phyloP scores from a whole-genome alignment of 2,888 invertebrate species.

The Nysson spinosus region DNA sequence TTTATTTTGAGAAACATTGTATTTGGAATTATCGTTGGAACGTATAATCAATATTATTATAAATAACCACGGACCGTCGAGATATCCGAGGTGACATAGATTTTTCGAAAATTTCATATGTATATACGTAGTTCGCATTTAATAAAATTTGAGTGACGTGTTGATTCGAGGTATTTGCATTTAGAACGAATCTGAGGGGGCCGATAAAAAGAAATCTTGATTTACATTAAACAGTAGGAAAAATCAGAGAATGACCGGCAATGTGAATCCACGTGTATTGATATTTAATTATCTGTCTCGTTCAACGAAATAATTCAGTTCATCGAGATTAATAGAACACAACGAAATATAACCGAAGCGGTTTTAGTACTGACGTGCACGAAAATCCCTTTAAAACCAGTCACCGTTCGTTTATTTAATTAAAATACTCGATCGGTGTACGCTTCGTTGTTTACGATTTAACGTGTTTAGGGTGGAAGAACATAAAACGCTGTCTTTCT shows the following conservation, averaged over 20 bases:
- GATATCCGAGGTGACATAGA: too few relatives aligned
- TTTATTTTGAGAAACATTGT: too few relatives aligned
- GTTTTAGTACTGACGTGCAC: slow-evolving; percentile 49
- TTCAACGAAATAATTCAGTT: slow-evolving; percentile 53
- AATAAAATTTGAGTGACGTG: not conserved
- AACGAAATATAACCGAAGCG: slow-evolving; percentile 41
- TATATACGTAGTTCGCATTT: too few relatives aligned
- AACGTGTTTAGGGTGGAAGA: slow-evolving; percentile 34
- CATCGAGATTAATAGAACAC: slow-evolving; percentile 53
- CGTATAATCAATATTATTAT: too few relatives aligned
- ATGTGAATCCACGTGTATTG: slow-evolving; percentile 30
- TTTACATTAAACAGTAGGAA: slow-evolving; percentile 31
- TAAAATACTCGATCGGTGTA: slow-evolving; percentile 39
- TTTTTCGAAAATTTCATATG: too few relatives aligned
- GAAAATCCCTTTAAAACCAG: slow-evolving; percentile 52
- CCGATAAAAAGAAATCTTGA: not conserved
- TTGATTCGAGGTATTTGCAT: not conserved
- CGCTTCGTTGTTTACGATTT: slow-evolving; percentile 44
- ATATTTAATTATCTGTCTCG: slow-evolving; percentile 60
- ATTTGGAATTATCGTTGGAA: too few relatives aligned
- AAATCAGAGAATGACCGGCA: slow-evolving; percentile 19
- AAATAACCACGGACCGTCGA: too few relatives aligned
- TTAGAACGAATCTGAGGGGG: not conserved
- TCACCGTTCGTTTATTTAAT: slow-evolving; percentile 54
- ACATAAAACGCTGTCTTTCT: slow-evolving; percentile 34